Evolutionary conservation across 2,888 invertebrate genomes (phyloP), one percentile per base, ranked within the genome.

Genomic region (Eilema caniola): DNA sequence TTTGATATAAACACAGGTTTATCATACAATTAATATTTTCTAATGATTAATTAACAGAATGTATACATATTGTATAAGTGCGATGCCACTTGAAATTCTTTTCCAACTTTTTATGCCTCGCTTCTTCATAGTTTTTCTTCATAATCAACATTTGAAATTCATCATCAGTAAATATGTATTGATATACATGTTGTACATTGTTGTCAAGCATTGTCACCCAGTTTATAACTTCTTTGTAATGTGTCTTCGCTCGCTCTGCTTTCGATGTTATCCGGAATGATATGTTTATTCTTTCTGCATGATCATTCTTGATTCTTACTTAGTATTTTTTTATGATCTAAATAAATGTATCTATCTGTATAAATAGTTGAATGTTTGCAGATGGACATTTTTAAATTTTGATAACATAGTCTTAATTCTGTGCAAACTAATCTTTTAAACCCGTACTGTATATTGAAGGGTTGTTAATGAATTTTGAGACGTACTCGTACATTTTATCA

Each of bases 211-310:
- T 70, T 76, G 74, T 67, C 70, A 57, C 70, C 77, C 75, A 76
- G 71, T 76, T 72, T 74, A 72, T 25, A 68, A 70, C 69, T 62
- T 75, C 14, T 59, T 28, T 25, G 61, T 79, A 76, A 77, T 66
- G 75, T 86, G 87, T 86, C 82, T 82, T 85, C 72, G 87, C 82
- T 87, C 84, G 86, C 83, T 83, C 83, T 80, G 93, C 93, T 93
- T 93, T 92, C 81, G 79, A 81, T 90, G 89, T 93, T 85, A 86
- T 88, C 74, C 72, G 80, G 85, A 84, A 85, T 87, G 83, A 85
- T 77, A 64, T 79, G 78, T 82, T 74, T 74, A 67, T 78, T 76
- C 72, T 78, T 83, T 83, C 78, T 83, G 90, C 89, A 89, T 88
- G 90, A 83, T 81, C 79, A 84, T 83, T 83, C 70, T 75, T 67